A percentile compares a stretch with the other conserved stretches of the same genome.
phyloP scores from a whole-genome alignment of 30 jellyfish, hydroid and myxozoan species.

The Catostylus mosaicus region DNA sequence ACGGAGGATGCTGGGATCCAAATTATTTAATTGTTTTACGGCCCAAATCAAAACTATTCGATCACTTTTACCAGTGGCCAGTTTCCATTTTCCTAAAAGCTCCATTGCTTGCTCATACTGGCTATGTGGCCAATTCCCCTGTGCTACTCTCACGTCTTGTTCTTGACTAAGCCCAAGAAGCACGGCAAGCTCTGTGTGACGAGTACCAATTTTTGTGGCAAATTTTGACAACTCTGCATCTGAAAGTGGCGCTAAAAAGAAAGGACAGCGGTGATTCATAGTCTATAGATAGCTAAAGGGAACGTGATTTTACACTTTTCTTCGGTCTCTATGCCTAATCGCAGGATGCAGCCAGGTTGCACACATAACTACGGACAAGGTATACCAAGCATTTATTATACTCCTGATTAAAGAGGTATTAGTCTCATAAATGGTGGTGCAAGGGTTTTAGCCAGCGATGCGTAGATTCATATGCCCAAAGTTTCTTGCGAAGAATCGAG shows the following conservation, averaged over 20 bases:
- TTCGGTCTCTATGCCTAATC: too few relatives aligned
- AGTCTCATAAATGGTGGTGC: too few relatives aligned
- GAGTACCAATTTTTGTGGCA: conserved; percentile 39
- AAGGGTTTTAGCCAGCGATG: too few relatives aligned
- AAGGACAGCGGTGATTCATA: not conserved
- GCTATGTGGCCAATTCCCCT: conserved; percentile 1
- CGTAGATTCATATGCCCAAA: too few relatives aligned
- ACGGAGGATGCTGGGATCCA: not conserved
- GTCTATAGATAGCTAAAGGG: not conserved
- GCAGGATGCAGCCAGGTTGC: too few relatives aligned
- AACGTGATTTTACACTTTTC: too few relatives aligned
- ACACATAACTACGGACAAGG: too few relatives aligned
- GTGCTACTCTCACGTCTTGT: conserved; percentile 9
- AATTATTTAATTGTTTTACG: not conserved
- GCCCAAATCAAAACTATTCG: conserved; percentile 13
- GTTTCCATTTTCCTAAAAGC: conserved; percentile 37
- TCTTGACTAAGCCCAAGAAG: conserved; percentile 17
- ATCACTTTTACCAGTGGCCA: conserved; percentile 13
- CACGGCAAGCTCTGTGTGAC: conserved; percentile 31
- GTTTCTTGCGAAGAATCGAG: too few relatives aligned
- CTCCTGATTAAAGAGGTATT: too few relatives aligned
- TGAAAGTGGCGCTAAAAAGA: conserved; percentile 34
- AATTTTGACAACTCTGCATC: conserved; percentile 34
- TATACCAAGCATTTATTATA: too few relatives aligned
- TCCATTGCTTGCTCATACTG: conserved; percentile 33